These are phyloP conservation scores for Corynorhinus townsendii DNA, from an alignment of 2,113 vertebrate species.

Conservation along the genomic window DNA sequence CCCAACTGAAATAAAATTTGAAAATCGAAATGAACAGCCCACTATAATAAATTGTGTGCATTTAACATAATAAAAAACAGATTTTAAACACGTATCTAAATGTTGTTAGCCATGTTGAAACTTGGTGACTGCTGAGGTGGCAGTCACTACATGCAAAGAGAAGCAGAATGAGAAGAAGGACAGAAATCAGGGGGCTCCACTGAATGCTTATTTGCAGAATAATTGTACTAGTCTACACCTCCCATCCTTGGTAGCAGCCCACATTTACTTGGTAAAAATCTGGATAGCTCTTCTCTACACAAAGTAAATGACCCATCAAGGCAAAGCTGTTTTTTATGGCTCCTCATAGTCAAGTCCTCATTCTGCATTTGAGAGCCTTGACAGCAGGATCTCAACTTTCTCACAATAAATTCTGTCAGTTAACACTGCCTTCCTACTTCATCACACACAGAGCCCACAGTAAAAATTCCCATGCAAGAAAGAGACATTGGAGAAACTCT, in stretches of 20 bases:
- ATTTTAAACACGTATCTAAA: background rate
- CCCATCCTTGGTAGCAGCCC: background rate
- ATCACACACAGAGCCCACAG: background rate
- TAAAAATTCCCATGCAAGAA: background rate
- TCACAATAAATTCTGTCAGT: background rate
- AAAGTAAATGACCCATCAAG: background rate
- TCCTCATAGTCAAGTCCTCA: background rate
- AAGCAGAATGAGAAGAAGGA: background rate
- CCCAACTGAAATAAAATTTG: background rate
- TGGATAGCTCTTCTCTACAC: background rate
- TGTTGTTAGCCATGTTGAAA: background rate
- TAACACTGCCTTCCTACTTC: background rate
- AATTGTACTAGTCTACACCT: background rate
- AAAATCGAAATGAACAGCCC: background rate
- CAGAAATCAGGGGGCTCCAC: background rate
- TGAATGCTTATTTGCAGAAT: background rate
- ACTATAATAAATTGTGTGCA: background rate
- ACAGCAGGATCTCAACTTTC: background rate
- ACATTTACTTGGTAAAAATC: background rate
- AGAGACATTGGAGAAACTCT: background rate
- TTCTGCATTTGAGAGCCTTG: background rate
- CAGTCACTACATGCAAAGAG: background rate
- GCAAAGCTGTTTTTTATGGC: background rate
- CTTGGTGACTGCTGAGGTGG: background rate
- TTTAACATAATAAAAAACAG: conserved; percentile 9